Evolutionary conservation across 2,888 invertebrate species (phyloP), one percentile per base, ranked within the genome.

Genomic region (Unio delphinus): DNA sequence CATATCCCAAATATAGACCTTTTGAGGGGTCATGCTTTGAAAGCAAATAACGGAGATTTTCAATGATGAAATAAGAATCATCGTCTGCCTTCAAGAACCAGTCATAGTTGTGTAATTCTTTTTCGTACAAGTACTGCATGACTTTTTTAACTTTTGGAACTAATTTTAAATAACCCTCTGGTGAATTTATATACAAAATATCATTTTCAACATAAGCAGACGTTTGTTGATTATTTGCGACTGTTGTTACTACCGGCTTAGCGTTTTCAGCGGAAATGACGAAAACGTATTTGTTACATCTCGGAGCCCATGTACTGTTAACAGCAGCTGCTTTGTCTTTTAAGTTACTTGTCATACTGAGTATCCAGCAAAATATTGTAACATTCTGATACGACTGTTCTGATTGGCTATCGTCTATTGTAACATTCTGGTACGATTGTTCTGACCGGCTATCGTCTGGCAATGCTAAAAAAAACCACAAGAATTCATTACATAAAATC

Each of bases 61-160:
- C 77, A 67, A 77, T 73, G 15, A 77, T 71, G 30, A 77, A 62
- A 55, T 74, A 77, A 2, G 77, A 74, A 58, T 77, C 77, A 66
- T 77, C 77, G 56, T 77, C 77, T 17, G 77, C 77, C 61, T 77
- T 77, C n/a, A 77, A 62, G 64, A 77, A 77, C 77, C 77, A 77
- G 54, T 70, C 77, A 72, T 69, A 77, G 55, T 74, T 61, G 26
- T 71, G 65, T 23, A 73, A 6, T 71, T 74, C 74, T 20, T 72
- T 71, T 28, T 74, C 28, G 45, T 77, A 74, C 20, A 77, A 30
- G 20, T 68, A 65, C 23, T 77, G 69, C 20, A 77, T 26, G 56
- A 77, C 64, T 64, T 77, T 74, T 5, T 74, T 58, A 8, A 74
- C 70, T 56, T 77, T 77, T 61, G 74, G 74, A 17, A 73, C 74